Evolutionary conservation across 2,113 vertebrate genomes (phyloP).

Genomic region (Tonatia bakeri): DNA sequence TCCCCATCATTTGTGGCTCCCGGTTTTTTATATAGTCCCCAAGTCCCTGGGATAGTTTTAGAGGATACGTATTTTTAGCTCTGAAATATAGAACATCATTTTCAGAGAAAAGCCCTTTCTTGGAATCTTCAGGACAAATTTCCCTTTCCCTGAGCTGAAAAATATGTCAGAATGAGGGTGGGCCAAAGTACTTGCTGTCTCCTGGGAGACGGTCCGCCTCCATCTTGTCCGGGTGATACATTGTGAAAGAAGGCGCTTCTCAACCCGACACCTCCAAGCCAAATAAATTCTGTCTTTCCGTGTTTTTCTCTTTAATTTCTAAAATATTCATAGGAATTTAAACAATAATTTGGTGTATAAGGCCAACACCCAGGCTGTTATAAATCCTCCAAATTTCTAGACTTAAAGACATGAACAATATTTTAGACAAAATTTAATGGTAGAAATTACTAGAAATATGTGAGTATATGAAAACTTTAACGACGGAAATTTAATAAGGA

Average conservation of each 20-base stretch:
- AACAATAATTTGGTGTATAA: neutral
- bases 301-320: neutral
- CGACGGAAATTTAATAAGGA: neutral
- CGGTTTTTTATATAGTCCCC: neutral
- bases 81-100: neutral
- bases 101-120: neutral
- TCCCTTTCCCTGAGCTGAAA: neutral
- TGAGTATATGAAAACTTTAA: neutral
- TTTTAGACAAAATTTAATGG: neutral
- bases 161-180: neutral
- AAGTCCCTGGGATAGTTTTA: neutral
- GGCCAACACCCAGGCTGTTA: neutral
- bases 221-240: neutral
- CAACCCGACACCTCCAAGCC: neutral
- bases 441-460: neutral
- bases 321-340: neutral
- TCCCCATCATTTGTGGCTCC: neutral
- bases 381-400: neutral
- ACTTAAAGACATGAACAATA: neutral
- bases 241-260: neutral
- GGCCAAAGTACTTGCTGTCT: neutral
- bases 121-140: neutral
- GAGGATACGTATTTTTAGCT: neutral
- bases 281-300: neutral
- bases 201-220: neutral